Conservation (phyloP, 2,113 vertebrate genomes). For the Eulacestoma nigropectus region DNA sequence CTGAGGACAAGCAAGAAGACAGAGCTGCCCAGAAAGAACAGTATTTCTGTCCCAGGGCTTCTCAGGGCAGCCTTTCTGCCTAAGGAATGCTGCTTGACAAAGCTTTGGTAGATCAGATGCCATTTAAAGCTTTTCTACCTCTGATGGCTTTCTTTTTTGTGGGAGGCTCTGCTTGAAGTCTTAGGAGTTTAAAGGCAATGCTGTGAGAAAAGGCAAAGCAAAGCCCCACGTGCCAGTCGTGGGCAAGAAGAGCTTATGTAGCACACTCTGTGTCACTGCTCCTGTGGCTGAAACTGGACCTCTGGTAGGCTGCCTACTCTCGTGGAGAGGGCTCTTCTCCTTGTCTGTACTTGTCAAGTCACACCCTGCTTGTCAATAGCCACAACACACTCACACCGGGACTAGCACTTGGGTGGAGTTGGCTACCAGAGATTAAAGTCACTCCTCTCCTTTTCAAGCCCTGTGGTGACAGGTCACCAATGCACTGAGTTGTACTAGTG, state of each 20-base stretch:
- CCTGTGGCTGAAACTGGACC: neutral
- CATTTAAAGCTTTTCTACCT: neutral
- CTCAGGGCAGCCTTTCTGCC: fast-evolving
- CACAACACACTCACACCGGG: neutral
- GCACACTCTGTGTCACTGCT: fast-evolving
- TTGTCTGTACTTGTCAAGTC: neutral
- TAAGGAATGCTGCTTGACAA: neutral
- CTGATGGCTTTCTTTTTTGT: neutral
- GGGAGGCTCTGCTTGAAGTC: neutral
- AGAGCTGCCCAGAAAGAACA: neutral
- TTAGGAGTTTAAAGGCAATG: neutral
- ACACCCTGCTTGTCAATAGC: neutral
- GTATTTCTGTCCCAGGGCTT: neutral
- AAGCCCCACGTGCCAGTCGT: fast-evolving
- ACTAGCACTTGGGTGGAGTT: neutral
- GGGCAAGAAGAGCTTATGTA: fast-evolving
- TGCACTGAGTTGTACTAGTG: neutral
- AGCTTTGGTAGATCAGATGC: neutral
- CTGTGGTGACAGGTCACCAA: neutral
- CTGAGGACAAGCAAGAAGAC: fast-evolving
- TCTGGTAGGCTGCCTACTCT: neutral
- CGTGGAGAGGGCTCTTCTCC: neutral
- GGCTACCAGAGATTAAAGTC: neutral
- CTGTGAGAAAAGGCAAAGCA: neutral
- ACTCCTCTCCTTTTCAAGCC: neutral